Percentiles rank a stretch among this genome's conserved stretches.
Conservation (phyloP, 64 coral and sea anemone genomes). For the Montipora sp. region DNA sequence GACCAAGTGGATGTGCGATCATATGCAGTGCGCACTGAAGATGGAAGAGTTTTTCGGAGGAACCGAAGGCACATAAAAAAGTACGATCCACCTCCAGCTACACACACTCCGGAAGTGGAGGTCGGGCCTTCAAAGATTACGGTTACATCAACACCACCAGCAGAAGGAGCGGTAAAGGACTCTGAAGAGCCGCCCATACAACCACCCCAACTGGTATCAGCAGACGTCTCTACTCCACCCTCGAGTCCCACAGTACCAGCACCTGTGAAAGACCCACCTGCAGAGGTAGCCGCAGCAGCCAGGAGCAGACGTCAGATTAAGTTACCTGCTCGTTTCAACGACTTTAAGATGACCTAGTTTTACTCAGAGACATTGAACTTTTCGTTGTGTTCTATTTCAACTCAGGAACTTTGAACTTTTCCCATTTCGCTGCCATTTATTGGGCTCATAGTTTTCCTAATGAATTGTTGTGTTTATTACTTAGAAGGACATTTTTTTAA, state of each 20-base stretch:
- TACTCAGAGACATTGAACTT: neutral
- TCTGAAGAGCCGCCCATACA: neutral
- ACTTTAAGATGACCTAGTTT: neutral
- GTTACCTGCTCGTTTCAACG: neutral
- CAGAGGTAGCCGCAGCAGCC: neutral
- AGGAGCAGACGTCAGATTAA: neutral
- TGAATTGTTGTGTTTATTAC: no score
- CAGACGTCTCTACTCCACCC: neutral
- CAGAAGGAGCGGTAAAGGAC: neutral
- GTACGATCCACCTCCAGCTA: neutral
- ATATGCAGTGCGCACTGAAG: slow-evolving; percentile 17
- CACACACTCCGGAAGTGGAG: neutral
- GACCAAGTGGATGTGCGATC: slow-evolving; percentile 17
- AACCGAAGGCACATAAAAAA: slow-evolving; percentile 30
- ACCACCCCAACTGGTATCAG: neutral
- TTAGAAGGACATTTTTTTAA: no score
- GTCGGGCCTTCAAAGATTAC: neutral
- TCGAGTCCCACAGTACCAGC: neutral
- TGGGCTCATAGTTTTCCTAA: no score
- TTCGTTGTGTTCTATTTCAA: no score
- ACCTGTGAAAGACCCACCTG: no score
- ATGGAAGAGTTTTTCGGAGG: slow-evolving; percentile 37
- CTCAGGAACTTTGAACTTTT: no score
- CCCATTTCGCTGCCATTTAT: no score
- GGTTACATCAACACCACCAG: neutral